Percentiles rank a stretch among this genome's conserved stretches.
These are phyloP conservation scores for Magallana gigas DNA, from an alignment of 1,140 invertebrate species.

Conservation along the genomic window DNA sequence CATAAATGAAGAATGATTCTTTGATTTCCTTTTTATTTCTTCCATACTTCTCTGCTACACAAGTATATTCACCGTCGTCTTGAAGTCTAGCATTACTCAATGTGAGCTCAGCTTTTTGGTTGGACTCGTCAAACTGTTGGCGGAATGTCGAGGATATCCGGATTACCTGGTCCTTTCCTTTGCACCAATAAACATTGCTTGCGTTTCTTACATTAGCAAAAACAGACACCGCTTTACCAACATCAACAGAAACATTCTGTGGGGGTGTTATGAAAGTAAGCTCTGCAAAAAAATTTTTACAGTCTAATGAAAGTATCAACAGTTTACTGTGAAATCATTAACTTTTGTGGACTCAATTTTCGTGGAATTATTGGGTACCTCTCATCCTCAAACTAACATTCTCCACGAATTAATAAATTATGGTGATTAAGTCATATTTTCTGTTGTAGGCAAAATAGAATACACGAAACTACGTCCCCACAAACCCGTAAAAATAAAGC, in stretches of 20 bases:
- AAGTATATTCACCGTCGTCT: conserved; percentile 9
- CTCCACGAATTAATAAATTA: too few relatives aligned
- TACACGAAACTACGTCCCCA: too few relatives aligned
- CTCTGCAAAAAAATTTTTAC: too few relatives aligned
- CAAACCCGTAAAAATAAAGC: too few relatives aligned
- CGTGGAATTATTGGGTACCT: too few relatives aligned
- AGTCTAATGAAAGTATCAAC: too few relatives aligned
- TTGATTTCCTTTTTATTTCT: background rate
- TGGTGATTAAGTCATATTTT: too few relatives aligned
- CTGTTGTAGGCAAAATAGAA: too few relatives aligned
- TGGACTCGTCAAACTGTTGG: background rate
- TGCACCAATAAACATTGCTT: background rate
- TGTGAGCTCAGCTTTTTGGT: background rate
- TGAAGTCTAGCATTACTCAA: background rate
- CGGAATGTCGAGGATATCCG: background rate
- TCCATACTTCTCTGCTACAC: background rate
- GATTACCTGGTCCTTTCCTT: background rate
- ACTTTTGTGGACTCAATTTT: too few relatives aligned
- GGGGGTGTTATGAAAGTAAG: background rate
- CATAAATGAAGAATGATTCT: background rate
- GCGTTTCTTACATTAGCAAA: background rate
- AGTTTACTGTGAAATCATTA: too few relatives aligned
- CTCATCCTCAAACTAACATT: too few relatives aligned
- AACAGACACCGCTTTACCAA: background rate
- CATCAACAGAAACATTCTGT: background rate